Base-by-base conservation (phyloP, 2,888 invertebrate genomes). In the Dorcus parallelipipedus region DNA sequence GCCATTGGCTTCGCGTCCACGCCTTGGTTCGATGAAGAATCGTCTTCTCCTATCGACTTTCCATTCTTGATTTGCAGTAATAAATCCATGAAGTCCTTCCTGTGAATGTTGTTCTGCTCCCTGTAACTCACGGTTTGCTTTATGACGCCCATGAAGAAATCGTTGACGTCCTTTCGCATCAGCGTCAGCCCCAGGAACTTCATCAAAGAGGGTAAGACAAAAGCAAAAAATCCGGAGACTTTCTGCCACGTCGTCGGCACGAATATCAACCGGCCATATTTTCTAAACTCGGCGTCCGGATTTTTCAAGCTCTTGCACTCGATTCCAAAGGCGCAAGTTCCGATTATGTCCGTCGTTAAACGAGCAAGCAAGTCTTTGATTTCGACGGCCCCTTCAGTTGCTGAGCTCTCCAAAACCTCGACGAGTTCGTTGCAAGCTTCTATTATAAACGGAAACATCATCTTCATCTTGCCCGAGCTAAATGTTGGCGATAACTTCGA, bases 41-140 rank as follows among this genome's bases (percentile, higher is more conserved):
- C 9, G 39, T 52, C 52, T 10, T 48, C 49, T 10, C 49, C 49
- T 17, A 56, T 20, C 17, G 33, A 50, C 9, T 50, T 50, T 0
- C 14, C 47, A 43, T 60, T 67, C 60, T 58, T 63, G 23, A 59
- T 60, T 39, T 73, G 71, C 6, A 74, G 56, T 62, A 75, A 66
- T 9, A 76, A 52, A 40, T 78, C 75, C 0, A 79, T 56, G 52
- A 74, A 78, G 54, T 79, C 72, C 10, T 69, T 66, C 45, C 76
- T 26, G 0, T 69, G 68, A 38, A 60, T 3, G 5, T 56, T 40
- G 38, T 40, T 20, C 62, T 62, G 4, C 43, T 69, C 67, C 14
- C 73, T 42, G 4, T 62, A 52, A n/a, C 64, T 63, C 0, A 77
- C 66, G 1, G 71, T 69, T 4, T 72, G 67, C 52, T 63, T 63